Evolutionary conservation across 2,797 vertebrate species (phyloP).

Genomic region (Ceryle rudis): DNA sequence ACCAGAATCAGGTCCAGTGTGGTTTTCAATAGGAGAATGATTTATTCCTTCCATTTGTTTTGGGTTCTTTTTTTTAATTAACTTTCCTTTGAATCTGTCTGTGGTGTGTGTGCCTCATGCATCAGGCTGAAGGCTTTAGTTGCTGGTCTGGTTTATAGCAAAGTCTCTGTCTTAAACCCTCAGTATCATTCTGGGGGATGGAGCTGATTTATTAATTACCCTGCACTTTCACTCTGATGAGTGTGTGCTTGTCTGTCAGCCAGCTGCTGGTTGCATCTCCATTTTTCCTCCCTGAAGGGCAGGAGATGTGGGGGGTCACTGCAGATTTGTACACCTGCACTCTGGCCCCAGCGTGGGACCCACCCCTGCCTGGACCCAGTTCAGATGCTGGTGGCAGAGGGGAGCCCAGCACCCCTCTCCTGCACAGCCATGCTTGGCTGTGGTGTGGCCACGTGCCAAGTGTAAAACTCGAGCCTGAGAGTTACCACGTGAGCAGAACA

Average conservation of each 20-base stretch:
- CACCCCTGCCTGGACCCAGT: neutral
- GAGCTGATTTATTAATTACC: slow-evolving; percentile 15
- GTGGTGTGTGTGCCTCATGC: neutral
- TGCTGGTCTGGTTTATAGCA: neutral
- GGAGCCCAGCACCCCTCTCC: neutral
- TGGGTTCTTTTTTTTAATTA: neutral
- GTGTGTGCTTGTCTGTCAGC: neutral
- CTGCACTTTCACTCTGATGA: rapidly evolving
- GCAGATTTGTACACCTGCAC: neutral
- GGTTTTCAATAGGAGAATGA: neutral
- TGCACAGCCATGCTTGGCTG: rapidly evolving
- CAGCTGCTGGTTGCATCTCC: neutral
- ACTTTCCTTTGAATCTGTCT: neutral
- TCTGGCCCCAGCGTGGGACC: neutral
- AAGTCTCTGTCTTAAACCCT: neutral
- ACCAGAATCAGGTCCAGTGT: neutral
- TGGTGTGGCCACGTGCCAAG: rapidly evolving
- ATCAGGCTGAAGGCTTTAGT: neutral
- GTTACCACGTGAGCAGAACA: neutral
- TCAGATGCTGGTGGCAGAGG: rapidly evolving
- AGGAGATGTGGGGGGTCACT: neutral
- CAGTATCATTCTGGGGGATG: neutral
- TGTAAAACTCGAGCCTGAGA: rapidly evolving
- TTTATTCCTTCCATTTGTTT: neutral
- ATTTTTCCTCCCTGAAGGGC: neutral